Evolutionary conservation across 2,888 invertebrate genomes (phyloP).

Genomic region (Cepaea hortensis): DNA sequence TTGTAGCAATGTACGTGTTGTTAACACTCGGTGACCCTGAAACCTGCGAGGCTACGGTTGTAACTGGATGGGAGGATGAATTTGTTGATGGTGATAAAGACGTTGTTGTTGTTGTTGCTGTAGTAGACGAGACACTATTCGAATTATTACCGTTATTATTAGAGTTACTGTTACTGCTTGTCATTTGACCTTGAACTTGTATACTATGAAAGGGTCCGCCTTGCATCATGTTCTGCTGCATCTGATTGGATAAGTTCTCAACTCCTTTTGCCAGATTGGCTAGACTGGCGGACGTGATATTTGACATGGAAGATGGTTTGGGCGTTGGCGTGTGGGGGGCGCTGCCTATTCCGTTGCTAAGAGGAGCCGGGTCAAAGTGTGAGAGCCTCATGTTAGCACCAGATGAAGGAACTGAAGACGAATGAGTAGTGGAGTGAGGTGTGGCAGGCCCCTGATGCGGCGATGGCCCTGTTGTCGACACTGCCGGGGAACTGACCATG

Average conservation of each 20-base stretch:
- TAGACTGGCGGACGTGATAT: constrained; percentile 75
- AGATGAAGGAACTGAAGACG: constrained; percentile 58
- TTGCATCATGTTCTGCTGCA: constrained; percentile 76
- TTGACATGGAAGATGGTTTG: constrained; percentile 65
- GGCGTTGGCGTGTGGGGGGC: constrained; percentile 56
- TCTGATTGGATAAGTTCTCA: constrained; percentile 75
- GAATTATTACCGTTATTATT: background rate
- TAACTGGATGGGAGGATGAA: background rate
- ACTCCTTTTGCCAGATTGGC: constrained; percentile 76
- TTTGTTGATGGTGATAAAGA: background rate
- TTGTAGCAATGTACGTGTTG: constrained; percentile 33
- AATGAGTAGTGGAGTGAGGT: constrained; percentile 34
- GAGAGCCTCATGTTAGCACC: constrained; percentile 70
- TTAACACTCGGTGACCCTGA: constrained; percentile 21
- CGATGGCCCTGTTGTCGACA: constrained; percentile 57
- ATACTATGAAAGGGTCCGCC: constrained; percentile 76
- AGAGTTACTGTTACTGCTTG: constrained; percentile 16
- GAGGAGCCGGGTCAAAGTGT: constrained; percentile 68
- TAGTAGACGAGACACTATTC: background rate
- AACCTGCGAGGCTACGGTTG: background rate
- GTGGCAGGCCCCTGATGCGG: constrained; percentile 57
- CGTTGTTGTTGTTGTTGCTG: constrained; percentile 5
- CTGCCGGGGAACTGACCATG: constrained; percentile 63
- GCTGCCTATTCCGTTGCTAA: constrained; percentile 48
- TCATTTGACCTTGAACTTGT: constrained; percentile 73